Conservation (phyloP, 2,797 vertebrate species). For the Pantherophis vulpinus region DNA sequence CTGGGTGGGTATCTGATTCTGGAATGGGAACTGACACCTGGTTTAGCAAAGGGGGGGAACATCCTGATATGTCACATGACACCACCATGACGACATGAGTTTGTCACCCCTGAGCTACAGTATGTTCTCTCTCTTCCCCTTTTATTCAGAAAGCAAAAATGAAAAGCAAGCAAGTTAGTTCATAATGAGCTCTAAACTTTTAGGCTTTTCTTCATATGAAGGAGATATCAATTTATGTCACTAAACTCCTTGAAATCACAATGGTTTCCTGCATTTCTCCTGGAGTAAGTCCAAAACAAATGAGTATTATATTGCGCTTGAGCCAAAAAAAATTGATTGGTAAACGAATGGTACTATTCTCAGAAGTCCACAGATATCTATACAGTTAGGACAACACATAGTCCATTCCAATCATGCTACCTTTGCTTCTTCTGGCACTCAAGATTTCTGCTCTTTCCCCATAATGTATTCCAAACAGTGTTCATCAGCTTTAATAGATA, state of each 20-base stretch:
- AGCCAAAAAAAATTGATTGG: conserved; percentile 11
- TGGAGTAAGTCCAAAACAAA: conserved; percentile 22
- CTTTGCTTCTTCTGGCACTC: conserved; percentile 68
- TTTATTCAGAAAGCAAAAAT: neutral
- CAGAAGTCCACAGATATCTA: conserved; percentile 11
- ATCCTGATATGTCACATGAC: too few relatives aligned
- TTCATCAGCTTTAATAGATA: conserved; percentile 79
- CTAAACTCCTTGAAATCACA: neutral
- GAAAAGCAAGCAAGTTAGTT: neutral
- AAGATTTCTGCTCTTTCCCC: conserved; percentile 59
- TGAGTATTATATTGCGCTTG: neutral
- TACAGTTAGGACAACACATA: neutral
- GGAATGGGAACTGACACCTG: neutral
- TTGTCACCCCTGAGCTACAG: too few relatives aligned
- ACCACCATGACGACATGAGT: too few relatives aligned
- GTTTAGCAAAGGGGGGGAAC: too few relatives aligned
- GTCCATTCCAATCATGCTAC: conserved; percentile 53
- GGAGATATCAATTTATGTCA: neutral
- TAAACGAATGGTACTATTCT: conserved; percentile 39
- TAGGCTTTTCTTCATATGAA: conserved; percentile 34
- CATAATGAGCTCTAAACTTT: neutral
- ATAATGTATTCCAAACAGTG: conserved; percentile 76
- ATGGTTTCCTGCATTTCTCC: conserved; percentile 14
- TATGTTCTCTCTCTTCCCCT: neutral
- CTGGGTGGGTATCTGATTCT: neutral